These are phyloP conservation scores for Zaprionus ornatus DNA, from an alignment of 1,140 invertebrate species.

Conservation along the genomic window DNA sequence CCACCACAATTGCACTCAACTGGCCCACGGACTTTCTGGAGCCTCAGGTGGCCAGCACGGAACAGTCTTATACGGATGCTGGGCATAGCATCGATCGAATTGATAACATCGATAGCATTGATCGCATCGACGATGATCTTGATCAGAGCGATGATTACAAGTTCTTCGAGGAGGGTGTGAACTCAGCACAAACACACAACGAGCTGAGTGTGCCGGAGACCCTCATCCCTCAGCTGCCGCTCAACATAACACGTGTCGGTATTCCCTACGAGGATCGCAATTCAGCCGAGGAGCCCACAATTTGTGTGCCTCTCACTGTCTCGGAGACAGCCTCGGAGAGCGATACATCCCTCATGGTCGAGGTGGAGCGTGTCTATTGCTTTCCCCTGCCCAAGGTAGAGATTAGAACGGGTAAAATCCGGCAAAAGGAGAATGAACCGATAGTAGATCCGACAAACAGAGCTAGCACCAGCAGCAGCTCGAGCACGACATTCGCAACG, in stretches of 20 bases:
- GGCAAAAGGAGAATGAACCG: conserved; percentile 22
- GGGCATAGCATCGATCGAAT: conserved; percentile 27
- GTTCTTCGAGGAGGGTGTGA: conserved; percentile 54
- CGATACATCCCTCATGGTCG: conserved; percentile 46
- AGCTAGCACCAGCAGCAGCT: conserved; percentile 7
- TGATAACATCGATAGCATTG: conserved; percentile 47
- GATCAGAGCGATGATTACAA: conserved; percentile 56
- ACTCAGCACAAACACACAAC: conserved; percentile 64
- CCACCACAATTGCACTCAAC: conserved; percentile 54
- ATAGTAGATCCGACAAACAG: conserved; percentile 34
- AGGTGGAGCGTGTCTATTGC: conserved; percentile 76
- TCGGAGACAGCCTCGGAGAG: conserved; percentile 57
- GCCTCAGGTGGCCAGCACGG: conserved; percentile 30
- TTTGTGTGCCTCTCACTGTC: conserved; percentile 75
- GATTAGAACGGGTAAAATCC: conserved; percentile 48
- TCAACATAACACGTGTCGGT: conserved; percentile 75
- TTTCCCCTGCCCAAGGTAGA: conserved; percentile 74
- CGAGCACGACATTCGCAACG: neutral
- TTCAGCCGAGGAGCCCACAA: conserved; percentile 68
- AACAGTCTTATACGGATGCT: conserved; percentile 23
- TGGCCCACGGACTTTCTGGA: conserved; percentile 76
- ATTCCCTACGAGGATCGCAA: conserved; percentile 72
- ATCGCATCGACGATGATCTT: conserved; percentile 51
- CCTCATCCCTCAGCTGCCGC: conserved; percentile 44
- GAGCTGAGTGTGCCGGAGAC: conserved; percentile 67